A percentile compares a stretch with the other conserved stretches of the same genome.
These are phyloP conservation scores for Oenanthe oenanthe DNA, from an alignment of 2,113 vertebrate genomes.

Conservation along the genomic window DNA sequence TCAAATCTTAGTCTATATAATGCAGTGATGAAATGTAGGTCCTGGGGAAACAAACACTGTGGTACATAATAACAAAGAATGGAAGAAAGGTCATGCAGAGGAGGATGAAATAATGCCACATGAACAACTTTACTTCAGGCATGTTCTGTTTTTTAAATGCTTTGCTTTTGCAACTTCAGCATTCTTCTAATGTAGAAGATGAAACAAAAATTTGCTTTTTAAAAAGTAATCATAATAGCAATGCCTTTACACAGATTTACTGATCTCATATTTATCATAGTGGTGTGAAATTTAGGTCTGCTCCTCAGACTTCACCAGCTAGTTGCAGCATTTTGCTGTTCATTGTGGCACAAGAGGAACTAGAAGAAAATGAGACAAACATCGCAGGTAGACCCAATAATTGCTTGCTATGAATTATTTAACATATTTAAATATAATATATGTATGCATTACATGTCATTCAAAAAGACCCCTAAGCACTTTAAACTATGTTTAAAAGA, in stretches of 20 bases:
- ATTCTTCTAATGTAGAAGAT: conserved; percentile 40
- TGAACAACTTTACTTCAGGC: conserved; percentile 33
- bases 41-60: not conserved
- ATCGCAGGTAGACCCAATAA: not conserved
- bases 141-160: conserved; percentile 20
- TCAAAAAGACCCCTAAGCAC: conserved; percentile 19
- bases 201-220: not conserved
- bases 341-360: not conserved
- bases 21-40: not conserved
- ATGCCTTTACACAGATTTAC: not conserved
- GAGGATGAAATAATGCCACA: not conserved
- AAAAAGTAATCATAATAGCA: not conserved
- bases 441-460: not conserved
- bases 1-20: not conserved
- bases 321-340: not conserved
- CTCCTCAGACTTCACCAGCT: not conserved
- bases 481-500: not conserved
- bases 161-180: conserved; percentile 31
- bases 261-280: not conserved
- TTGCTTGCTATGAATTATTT: not conserved
- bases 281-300: not conserved
- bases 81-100: conserved; percentile 3
- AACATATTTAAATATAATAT: not conserved
- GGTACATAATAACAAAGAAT: not conserved
- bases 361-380: not conserved